Conservation (phyloP, 2,113 vertebrate genomes). For the Rana temporaria region DNA sequence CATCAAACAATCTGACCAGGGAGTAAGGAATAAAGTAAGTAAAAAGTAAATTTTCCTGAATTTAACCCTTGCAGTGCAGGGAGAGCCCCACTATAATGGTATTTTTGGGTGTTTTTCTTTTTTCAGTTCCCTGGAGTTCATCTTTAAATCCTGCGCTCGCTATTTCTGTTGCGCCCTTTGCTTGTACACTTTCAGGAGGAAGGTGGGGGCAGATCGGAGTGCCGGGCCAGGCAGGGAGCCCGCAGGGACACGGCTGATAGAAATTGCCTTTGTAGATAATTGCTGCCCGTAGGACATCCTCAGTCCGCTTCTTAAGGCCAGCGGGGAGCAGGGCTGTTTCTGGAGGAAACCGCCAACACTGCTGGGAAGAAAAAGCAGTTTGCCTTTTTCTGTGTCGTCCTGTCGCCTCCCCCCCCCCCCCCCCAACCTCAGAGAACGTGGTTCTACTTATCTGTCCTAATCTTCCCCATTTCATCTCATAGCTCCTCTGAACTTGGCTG, state of each 20-base stretch:
- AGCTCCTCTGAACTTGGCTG: no score
- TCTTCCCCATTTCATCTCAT: no score
- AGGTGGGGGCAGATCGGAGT: background rate
- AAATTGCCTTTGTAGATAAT: slow-evolving; percentile 50
- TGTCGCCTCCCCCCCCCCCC: background rate
- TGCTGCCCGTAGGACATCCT: slow-evolving; percentile 38
- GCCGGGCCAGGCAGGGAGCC: background rate
- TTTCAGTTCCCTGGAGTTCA: no score
- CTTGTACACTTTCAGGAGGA: no score
- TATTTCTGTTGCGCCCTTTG: background rate
- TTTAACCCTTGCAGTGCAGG: no score
- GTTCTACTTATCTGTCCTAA: background rate
- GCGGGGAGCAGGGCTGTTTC: slow-evolving; percentile 26
- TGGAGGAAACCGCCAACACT: slow-evolving; percentile 17
- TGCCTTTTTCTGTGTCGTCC: background rate
- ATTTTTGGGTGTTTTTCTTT: no score
- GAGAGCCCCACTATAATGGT: no score
- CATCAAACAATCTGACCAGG: no score
- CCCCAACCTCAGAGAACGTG: background rate
- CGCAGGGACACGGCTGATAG: background rate
- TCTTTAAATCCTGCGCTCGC: no score
- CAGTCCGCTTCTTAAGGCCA: slow-evolving; percentile 32
- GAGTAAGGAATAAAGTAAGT: no score
- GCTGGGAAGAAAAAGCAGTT: slow-evolving; percentile 27
- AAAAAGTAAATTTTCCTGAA: no score